Percentiles rank a stretch among this genome's conserved stretches.
Conservation (phyloP, 2,113 vertebrate species). For the Ceyx melanurus region DNA sequence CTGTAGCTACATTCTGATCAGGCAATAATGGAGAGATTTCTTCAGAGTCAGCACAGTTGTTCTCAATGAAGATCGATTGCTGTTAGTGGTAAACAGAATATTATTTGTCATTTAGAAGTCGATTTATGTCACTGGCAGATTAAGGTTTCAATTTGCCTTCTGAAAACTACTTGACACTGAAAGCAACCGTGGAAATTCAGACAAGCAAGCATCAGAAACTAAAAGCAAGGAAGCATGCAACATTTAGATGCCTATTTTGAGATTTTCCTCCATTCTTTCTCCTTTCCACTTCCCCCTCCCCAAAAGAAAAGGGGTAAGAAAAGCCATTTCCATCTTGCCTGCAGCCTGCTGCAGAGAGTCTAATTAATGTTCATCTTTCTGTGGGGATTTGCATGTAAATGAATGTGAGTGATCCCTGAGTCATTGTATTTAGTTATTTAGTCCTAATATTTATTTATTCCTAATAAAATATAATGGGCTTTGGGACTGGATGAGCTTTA, state of each 20-base stretch:
- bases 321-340: conserved; percentile 20
- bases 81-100: conserved; percentile 22
- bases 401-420: not conserved
- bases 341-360: not conserved
- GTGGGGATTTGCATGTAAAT: conserved; percentile 56
- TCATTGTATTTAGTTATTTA: too few relatives aligned
- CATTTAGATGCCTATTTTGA: not conserved
- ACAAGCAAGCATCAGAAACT: not conserved
- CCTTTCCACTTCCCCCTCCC: not conserved
- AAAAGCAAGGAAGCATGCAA: not conserved
- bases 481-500: too few relatives aligned
- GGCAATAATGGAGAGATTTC: not conserved
- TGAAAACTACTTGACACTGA: not conserved
- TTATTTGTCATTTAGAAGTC: conserved; percentile 15
- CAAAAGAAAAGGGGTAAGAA: not conserved
- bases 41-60: conserved; percentile 23
- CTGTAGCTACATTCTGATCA: not conserved
- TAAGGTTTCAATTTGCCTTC: not conserved
- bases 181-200: not conserved
- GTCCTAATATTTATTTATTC: too few relatives aligned
- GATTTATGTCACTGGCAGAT: not conserved
- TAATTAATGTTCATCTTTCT: conserved; percentile 61
- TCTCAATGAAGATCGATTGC: not conserved
- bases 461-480: too few relatives aligned
- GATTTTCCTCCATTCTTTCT: not conserved